Percentiles rank a stretch among this genome's conserved stretches.
These are phyloP conservation scores for Nymphicus hollandicus DNA, from an alignment of 2,113 vertebrate genomes.

Conservation along the genomic window DNA sequence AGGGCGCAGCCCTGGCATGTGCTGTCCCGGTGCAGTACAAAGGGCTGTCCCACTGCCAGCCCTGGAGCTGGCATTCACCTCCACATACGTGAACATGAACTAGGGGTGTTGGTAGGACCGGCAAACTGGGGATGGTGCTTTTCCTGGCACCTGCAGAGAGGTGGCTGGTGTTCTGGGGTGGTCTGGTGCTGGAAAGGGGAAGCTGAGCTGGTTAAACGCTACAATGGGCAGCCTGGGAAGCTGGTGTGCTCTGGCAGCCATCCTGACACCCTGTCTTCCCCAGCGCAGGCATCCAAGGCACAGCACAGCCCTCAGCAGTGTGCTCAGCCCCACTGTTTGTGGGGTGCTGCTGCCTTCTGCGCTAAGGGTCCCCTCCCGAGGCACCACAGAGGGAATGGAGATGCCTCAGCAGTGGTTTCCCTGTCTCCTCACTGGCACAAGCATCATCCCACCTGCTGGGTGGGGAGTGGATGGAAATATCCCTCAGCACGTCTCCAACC, in stretches of 20 bases:
- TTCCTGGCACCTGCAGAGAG: not conserved
- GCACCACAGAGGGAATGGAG: not conserved
- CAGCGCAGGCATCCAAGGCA: rapidly evolving
- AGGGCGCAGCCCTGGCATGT: not conserved
- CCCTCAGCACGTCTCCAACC: not conserved
- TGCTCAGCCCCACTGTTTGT: not conserved
- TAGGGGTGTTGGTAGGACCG: not conserved
- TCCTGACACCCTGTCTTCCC: not conserved
- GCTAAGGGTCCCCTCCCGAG: not conserved
- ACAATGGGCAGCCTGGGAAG: not conserved
- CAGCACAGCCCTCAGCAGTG: rapidly evolving
- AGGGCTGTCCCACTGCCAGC: rapidly evolving
- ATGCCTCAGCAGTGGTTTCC: not conserved
- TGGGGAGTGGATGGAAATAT: not conserved
- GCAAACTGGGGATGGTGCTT: not conserved
- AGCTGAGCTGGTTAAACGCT: not conserved
- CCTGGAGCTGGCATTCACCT: not conserved
- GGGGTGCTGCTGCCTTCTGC: not conserved
- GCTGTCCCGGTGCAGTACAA: rapidly evolving
- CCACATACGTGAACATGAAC: rapidly evolving
- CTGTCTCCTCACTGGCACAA: not conserved
- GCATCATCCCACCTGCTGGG: not conserved
- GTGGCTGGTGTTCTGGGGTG: not conserved
- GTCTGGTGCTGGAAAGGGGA: not conserved
- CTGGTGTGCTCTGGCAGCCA: not conserved